Percentiles rank a stretch among this genome's conserved stretches.
phyloP scores from a whole-genome alignment of 2,113 vertebrate genomes.

The Tupaia chinensis region DNA sequence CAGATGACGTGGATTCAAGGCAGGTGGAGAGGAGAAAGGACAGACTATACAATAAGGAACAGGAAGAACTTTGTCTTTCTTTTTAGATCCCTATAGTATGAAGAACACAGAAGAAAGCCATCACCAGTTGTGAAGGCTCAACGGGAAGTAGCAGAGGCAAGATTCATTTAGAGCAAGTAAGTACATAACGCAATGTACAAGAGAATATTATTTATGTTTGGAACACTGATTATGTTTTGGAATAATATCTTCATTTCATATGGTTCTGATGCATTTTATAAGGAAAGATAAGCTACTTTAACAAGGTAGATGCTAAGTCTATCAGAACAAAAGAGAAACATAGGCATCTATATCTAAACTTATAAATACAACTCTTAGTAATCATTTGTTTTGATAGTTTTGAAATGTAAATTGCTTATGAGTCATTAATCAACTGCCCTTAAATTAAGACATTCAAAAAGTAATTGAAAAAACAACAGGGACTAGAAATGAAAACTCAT shows the following conservation, averaged over 20 bases:
- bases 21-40: neutral
- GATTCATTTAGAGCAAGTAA: neutral
- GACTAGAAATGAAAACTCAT: neutral
- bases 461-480: conserved; percentile 18
- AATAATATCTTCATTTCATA: neutral
- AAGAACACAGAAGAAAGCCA: neutral
- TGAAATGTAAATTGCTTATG: conserved; percentile 55
- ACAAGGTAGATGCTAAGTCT: conserved; percentile 18
- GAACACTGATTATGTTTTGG: neutral
- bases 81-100: neutral
- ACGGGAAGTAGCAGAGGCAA: neutral
- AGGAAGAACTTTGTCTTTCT: neutral
- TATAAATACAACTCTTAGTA: conserved; percentile 18
- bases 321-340: conserved; percentile 9
- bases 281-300: neutral
- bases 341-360: neutral
- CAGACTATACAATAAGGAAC: neutral
- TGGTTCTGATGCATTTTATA: neutral
- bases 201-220: neutral
- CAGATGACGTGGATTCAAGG: neutral
- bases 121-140: neutral
- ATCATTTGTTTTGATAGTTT: conserved; percentile 51
- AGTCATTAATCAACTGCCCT: conserved; percentile 55
- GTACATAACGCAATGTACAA: neutral
- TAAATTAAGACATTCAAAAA: conserved; percentile 55